A percentile compares a stretch with the other conserved stretches of the same genome.
phyloP scores from a whole-genome alignment of 1,140 invertebrate species.

The Atta texana region DNA sequence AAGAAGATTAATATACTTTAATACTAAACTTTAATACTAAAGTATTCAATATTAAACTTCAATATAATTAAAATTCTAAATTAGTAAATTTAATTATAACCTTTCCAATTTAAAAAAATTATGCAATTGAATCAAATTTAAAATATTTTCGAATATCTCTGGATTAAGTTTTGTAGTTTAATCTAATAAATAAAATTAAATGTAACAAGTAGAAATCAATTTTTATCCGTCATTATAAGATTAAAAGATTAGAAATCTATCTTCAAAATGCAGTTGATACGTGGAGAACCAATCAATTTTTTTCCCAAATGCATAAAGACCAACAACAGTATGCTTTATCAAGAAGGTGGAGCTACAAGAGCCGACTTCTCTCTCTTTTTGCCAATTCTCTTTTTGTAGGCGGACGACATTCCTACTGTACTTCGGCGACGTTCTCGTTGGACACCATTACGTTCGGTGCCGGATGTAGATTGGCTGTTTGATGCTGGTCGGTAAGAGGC shows the following conservation, averaged over 20 bases:
- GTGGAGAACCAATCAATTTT: not conserved
- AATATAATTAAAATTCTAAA: not conserved
- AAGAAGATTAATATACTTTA: not conserved
- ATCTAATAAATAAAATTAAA: not conserved
- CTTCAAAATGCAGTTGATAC: not conserved
- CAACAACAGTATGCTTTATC: slow-evolving; percentile 12
- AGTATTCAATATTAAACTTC: no score
- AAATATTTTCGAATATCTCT: not conserved
- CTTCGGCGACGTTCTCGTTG: slow-evolving; percentile 10
- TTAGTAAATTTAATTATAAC: not conserved
- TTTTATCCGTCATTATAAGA: not conserved
- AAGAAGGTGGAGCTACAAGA: slow-evolving; percentile 46
- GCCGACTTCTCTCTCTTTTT: slow-evolving; percentile 11
- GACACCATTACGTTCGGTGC: slow-evolving; percentile 70
- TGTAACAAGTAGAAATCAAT: not conserved
- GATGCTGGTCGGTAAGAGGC: slow-evolving; percentile 20
- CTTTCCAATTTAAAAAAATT: not conserved
- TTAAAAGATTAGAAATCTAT: not conserved
- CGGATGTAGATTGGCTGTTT: slow-evolving; percentile 59
- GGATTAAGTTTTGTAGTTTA: not conserved
- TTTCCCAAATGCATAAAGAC: not conserved
- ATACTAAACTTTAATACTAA: not conserved
- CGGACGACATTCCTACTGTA: slow-evolving; percentile 32
- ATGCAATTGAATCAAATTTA: not conserved
- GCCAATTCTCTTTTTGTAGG: slow-evolving; percentile 36